Evolutionary conservation across 2,797 vertebrate genomes (phyloP).

Genomic region (Acrossocheilus wenchowensis): DNA sequence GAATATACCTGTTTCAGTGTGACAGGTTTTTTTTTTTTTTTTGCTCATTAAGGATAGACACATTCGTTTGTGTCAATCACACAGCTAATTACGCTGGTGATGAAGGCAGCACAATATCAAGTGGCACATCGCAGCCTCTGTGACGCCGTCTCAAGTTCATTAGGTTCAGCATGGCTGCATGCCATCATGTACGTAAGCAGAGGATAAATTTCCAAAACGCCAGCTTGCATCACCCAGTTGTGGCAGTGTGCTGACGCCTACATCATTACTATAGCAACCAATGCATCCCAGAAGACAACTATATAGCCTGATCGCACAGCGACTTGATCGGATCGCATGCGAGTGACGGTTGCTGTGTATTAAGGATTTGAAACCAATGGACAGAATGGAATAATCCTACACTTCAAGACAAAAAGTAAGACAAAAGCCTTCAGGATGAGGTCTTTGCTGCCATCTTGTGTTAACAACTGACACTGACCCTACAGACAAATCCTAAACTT

Average conservation of each 20-base stretch:
- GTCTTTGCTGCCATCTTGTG: slow-evolving; percentile 56
- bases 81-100: background rate
- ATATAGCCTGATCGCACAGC: background rate
- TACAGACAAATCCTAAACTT: background rate
- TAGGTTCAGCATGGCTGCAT: background rate
- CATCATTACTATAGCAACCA: slow-evolving; percentile 20
- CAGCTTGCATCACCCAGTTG: slow-evolving; percentile 19
- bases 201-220: background rate
- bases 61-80: background rate
- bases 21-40: background rate
- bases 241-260: slow-evolving; percentile 13
- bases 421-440: slow-evolving; percentile 7
- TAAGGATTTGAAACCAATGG: background rate
- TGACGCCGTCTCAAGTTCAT: background rate
- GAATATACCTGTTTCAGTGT: background rate
- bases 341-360: background rate
- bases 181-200: slow-evolving; percentile 9
- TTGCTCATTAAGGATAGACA: background rate
- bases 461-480: background rate
- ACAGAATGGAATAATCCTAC: background rate
- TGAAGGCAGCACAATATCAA: background rate
- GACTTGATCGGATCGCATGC: background rate
- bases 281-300: slow-evolving; percentile 7
- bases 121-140: background rate
- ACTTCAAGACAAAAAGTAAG: background rate